Conservation (phyloP, 2,797 vertebrate species). For the Gymnocypris eckloni region DNA sequence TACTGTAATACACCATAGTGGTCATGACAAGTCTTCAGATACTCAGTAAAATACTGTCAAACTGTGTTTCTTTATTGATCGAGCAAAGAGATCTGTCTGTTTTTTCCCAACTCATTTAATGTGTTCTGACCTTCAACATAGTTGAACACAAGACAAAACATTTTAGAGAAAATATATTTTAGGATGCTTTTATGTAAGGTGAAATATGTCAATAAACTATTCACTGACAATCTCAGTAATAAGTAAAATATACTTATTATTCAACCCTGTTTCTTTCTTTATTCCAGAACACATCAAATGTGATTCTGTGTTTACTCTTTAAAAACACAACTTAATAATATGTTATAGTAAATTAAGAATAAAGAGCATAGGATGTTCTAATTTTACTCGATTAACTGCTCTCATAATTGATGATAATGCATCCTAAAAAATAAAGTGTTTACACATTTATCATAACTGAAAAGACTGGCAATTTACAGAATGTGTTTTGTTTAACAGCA, state of each 20-base stretch:
- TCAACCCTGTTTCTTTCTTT: neutral
- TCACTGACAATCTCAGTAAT: neutral
- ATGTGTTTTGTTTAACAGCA: conserved; percentile 19
- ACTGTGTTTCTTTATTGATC: conserved; percentile 26
- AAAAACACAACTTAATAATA: neutral
- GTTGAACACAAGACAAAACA: conserved; percentile 8
- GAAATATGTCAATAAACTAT: conserved; percentile 12
- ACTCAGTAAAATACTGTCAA: neutral
- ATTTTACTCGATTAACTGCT: neutral
- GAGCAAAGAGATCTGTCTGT: conserved; percentile 22
- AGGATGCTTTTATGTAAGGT: neutral
- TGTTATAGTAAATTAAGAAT: neutral
- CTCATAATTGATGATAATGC: neutral
- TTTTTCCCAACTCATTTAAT: conserved; percentile 24
- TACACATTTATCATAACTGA: conserved; percentile 16
- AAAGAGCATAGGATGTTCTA: neutral
- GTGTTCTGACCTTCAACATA: conserved; percentile 16
- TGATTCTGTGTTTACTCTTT: neutral
- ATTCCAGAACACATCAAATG: neutral
- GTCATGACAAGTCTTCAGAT: conserved; percentile 10
- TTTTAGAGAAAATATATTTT: neutral
- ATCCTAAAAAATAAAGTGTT: neutral
- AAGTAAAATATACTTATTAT: neutral
- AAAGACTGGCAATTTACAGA: conserved; percentile 2
- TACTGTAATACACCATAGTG: neutral